A percentile compares a stretch with the other conserved stretches of the same genome.
These are phyloP conservation scores for Abrostola triplasia DNA, from an alignment of 2,888 invertebrate genomes.

Conservation along the genomic window DNA sequence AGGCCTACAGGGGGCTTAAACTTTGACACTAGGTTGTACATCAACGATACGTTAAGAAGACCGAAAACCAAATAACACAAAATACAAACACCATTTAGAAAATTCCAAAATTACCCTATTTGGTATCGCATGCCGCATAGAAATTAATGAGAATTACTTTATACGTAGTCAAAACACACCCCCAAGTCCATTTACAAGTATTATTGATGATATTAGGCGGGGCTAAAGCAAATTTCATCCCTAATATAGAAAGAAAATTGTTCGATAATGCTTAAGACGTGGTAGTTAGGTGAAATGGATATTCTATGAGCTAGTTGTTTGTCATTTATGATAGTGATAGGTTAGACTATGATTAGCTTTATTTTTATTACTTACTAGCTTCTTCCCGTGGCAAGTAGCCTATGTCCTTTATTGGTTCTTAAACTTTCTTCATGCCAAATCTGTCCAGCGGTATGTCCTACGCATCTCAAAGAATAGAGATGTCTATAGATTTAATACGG, in stretches of 20 bases:
- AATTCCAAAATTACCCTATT: conserved; percentile 46
- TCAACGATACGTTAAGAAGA: too few relatives aligned
- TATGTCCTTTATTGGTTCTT: too few relatives aligned
- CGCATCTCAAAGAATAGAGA: too few relatives aligned
- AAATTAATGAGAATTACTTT: conserved; percentile 74
- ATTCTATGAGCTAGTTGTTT: conserved; percentile 7
- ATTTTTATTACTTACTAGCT: not conserved
- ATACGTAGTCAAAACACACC: conserved; percentile 73
- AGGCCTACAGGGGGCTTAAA: too few relatives aligned
- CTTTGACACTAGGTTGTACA: too few relatives aligned
- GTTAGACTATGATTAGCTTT: not conserved
- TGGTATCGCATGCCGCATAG: conserved; percentile 72
- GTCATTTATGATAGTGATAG: conserved; percentile 7
- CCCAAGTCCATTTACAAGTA: conserved; percentile 72
- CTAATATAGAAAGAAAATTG: conserved; percentile 47
- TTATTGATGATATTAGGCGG: conserved; percentile 75
- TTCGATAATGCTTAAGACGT: conserved; percentile 11
- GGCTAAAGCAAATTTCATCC: conserved; percentile 59
- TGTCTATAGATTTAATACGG: too few relatives aligned
- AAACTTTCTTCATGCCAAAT: too few relatives aligned
- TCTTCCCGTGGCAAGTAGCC: not conserved
- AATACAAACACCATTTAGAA: conserved; percentile 10
- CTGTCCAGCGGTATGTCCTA: too few relatives aligned
- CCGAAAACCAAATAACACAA: not conserved
- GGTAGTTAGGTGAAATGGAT: not conserved